Percentiles rank a stretch among this genome's conserved stretches.
phyloP scores from a whole-genome alignment of 2,888 invertebrate species.

The Salticus scenicus region DNA sequence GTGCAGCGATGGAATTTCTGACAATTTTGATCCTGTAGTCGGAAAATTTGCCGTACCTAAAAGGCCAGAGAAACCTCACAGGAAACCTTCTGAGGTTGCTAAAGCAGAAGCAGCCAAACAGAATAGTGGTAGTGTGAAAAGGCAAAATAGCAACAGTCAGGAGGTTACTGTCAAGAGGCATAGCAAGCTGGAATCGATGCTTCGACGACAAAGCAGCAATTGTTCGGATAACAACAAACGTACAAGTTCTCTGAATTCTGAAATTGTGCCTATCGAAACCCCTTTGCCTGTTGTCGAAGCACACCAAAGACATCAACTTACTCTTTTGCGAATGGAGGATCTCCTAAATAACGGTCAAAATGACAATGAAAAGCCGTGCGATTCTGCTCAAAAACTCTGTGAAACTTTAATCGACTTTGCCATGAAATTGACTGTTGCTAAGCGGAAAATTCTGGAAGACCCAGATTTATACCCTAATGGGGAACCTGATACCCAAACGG shows the following conservation, averaged over 20 bases:
- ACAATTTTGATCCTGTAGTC: conserved; percentile 93
- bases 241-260: background rate
- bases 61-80: conserved; percentile 51
- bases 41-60: conserved; percentile 84
- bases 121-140: conserved; percentile 35
- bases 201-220: conserved; percentile 46
- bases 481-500: conserved; percentile 62
- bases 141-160: conserved; percentile 52
- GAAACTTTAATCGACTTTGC: conserved; percentile 86
- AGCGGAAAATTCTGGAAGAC: conserved; percentile 88
- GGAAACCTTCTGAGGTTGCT: conserved; percentile 33
- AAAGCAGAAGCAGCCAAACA: conserved; percentile 35
- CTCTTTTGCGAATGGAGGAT: conserved; percentile 85
- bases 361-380: conserved; percentile 79
- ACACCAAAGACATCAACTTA: conserved; percentile 84
- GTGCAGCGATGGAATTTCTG: conserved; percentile 92
- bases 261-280: conserved; percentile 21
- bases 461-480: conserved; percentile 82
- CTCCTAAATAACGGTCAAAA: conserved; percentile 82
- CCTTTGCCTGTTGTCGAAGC: conserved; percentile 83
- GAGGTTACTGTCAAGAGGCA: conserved; percentile 47
- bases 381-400: conserved; percentile 81
- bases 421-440: conserved; percentile 85
- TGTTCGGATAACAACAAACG: conserved; percentile 22
- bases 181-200: conserved; percentile 37